Percentiles rank a stretch among this genome's conserved stretches.
Evolutionary conservation across 2,888 invertebrate genomes (phyloP).

Genomic region (Mystacides longicornis): DNA sequence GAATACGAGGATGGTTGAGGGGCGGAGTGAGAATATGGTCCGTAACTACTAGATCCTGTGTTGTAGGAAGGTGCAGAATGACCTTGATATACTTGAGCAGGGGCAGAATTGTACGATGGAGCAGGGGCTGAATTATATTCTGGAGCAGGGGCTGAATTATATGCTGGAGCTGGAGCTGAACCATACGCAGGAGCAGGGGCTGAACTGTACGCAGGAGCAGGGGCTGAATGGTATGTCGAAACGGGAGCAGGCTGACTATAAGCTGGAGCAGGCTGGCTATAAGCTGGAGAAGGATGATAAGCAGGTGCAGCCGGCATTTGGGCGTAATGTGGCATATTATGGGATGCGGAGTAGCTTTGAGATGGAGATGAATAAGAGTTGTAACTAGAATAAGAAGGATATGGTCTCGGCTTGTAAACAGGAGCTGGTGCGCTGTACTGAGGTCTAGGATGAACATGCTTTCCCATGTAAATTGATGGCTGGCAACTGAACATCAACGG

Average conservation of each 20-base stretch:
- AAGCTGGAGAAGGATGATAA: constrained; percentile 3
- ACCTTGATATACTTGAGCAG: constrained; percentile 5
- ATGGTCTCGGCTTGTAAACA: not conserved
- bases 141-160: constrained; percentile 33
- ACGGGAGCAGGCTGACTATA: constrained; percentile 14
- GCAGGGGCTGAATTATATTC: constrained; percentile 7
- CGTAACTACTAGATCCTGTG: too few relatives aligned
- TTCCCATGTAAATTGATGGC: constrained; percentile 34
- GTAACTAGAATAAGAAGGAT: too few relatives aligned
- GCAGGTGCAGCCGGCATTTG: constrained; percentile 22
- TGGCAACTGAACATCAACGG: constrained; percentile 43
- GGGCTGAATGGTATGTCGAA: constrained; percentile 32
- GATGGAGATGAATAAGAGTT: constrained; percentile 14
- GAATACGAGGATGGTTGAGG: not conserved
- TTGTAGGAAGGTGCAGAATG: not conserved
- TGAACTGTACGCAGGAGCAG: constrained; percentile 30
- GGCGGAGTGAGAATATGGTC: not conserved
- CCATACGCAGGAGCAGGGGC: constrained; percentile 37
- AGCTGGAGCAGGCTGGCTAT: constrained; percentile 1
- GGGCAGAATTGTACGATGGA: constrained; percentile 4
- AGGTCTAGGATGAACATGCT: constrained; percentile 23
- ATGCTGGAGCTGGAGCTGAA: constrained; percentile 30
- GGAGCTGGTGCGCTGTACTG: constrained; percentile 17
- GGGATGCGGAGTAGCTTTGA: constrained; percentile 5
- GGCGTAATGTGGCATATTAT: constrained; percentile 5